These are phyloP conservation scores for Polietes domitor DNA, from an alignment of 2,888 invertebrate genomes.

Conservation along the genomic window DNA sequence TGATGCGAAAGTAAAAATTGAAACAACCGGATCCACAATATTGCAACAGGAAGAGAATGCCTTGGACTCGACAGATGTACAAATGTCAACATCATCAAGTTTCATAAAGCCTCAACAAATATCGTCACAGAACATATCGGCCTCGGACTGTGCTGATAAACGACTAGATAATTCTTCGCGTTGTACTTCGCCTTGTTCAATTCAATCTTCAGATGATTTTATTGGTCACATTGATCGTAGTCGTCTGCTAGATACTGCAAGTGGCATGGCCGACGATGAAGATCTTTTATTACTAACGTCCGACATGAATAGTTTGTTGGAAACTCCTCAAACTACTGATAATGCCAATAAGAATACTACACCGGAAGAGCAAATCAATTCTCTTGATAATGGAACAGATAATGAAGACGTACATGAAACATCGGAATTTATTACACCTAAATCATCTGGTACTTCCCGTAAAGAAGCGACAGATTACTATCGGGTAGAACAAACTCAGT, in stretches of 20 bases:
- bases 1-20: slow-evolving; percentile 56
- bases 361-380: neutral
- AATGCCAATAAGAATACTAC: neutral
- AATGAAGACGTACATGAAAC: slow-evolving; percentile 28
- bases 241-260: slow-evolving; percentile 72
- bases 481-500: slow-evolving; percentile 79
- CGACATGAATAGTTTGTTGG: slow-evolving; percentile 71
- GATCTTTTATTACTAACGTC: slow-evolving; percentile 75
- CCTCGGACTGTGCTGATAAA: slow-evolving; percentile 39
- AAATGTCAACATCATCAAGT: slow-evolving; percentile 55
- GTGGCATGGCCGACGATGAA: slow-evolving; percentile 75
- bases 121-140: neutral
- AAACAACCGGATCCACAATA: neutral
- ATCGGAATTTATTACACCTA: slow-evolving; percentile 15
- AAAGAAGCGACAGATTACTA: slow-evolving; percentile 72
- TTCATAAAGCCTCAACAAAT: slow-evolving; percentile 54
- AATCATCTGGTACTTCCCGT: neutral
- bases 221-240: slow-evolving; percentile 78
- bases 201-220: slow-evolving; percentile 79
- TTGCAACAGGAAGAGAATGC: slow-evolving; percentile 74
- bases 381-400: neutral
- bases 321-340: slow-evolving; percentile 40
- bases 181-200: slow-evolving; percentile 77
- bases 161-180: slow-evolving; percentile 68
- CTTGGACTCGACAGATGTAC: slow-evolving; percentile 73